Evolutionary conservation across 2,888 invertebrate genomes (phyloP), one percentile per base, ranked within the genome.

Genomic region (Diadegma fenestrale): DNA sequence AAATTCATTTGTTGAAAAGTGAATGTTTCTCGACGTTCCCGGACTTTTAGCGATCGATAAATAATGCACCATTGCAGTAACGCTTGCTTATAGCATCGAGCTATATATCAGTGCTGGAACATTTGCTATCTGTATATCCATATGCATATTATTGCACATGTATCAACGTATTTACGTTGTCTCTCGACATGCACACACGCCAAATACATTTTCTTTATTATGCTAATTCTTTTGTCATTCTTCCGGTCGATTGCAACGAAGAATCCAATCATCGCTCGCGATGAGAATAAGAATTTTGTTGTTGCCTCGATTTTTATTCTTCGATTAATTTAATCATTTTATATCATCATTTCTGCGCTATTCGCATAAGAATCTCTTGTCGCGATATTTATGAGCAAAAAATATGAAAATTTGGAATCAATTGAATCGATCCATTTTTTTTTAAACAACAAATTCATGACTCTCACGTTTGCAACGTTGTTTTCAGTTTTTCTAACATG

Each of bases 221-320:
- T 72, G 68, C 45, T 75, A 75, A 79, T 75, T 8, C 58, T n/a
- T 78, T 75, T n/a, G 64, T 79, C 81, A 64, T 43, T 54, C 78
- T 75, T 79, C 78, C 84, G 80, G 61, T 64, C 58, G 64, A n/a
- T 10, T 19, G 26, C 26, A 71, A 63, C 41, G 43, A 33, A 43
- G 45, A 22, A 61, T 43, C 30, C 48, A 51, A 26, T 73, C 48
- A 26, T 7, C 0, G 43, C 7, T 43, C 66, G 41, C 48, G 22
- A 63, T 12, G 61, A 22, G 22, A 61, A 69, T 75, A 48, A 41
- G 26, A 41, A 30, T 51, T 71, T 66, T 64, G 12, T 76, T 10
- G 37, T 63, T 48, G 19, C 19, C 19, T 37, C 2, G 48, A 66
- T 51, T 51, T 77, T 66, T 48, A 2, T 19, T 17, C 45, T 26